These are phyloP conservation scores for Meiosimyza decipiens DNA, from an alignment of 2,888 invertebrate species.

Conservation along the genomic window DNA sequence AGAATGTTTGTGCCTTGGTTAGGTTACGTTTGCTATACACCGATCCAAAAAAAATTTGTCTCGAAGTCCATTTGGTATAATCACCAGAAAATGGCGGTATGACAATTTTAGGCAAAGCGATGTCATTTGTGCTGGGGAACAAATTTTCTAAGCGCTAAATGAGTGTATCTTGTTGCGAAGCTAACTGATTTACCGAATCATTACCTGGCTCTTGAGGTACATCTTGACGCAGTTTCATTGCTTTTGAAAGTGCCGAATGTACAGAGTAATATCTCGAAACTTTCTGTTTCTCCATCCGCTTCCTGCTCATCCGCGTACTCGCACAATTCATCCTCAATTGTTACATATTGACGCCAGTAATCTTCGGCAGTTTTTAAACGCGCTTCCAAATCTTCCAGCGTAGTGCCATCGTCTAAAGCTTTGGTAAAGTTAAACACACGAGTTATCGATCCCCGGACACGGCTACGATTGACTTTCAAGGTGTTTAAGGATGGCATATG, in stretches of 20 bases:
- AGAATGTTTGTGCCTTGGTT: conserved; percentile 30
- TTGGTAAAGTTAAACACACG: background rate
- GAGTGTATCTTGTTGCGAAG: background rate
- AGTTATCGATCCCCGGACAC: background rate
- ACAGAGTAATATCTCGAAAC: no score
- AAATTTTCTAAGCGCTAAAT: background rate
- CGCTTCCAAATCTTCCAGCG: background rate
- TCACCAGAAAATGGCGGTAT: conserved; percentile 27
- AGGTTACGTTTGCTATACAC: conserved; percentile 17
- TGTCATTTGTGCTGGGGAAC: background rate
- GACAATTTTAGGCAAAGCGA: conserved; percentile 4
- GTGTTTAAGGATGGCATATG: no score
- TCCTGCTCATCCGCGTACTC: background rate
- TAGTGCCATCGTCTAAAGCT: background rate
- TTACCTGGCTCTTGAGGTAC: no score
- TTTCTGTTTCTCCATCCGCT: background rate
- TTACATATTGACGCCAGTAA: background rate
- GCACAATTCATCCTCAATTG: conserved; percentile 9
- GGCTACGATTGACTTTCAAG: background rate
- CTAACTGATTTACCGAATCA: no score
- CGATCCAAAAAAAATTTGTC: conserved; percentile 30
- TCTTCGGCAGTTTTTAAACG: conserved; percentile 14
- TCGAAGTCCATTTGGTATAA: conserved; percentile 24
- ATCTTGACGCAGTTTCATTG: no score
- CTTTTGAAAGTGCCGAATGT: no score